These are phyloP conservation scores for Chrysomela aeneicollis DNA, from an alignment of 2,888 invertebrate species.

Conservation along the genomic window DNA sequence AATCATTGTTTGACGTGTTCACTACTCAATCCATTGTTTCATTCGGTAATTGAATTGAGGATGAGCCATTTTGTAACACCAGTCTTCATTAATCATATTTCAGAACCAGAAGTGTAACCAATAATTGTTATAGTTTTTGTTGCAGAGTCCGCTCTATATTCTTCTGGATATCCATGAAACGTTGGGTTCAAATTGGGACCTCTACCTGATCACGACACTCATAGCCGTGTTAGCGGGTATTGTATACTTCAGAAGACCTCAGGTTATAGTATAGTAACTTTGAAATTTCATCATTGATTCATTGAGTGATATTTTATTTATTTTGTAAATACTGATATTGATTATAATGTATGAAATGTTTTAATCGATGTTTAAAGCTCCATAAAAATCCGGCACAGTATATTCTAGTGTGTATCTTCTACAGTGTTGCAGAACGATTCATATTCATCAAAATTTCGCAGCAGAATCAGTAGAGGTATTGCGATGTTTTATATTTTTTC, in stretches of 20 bases:
- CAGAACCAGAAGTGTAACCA: conserved; percentile 6
- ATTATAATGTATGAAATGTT: conserved; percentile 7
- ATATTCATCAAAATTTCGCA: no score
- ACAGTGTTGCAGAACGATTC: no score
- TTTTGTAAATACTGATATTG: conserved; percentile 37
- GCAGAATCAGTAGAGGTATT: no score
- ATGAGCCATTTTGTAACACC: no score
- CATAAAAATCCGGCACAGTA: no score
- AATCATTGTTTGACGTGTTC: no score
- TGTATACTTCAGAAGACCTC: conserved; percentile 79
- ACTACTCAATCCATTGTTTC: no score
- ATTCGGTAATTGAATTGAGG: no score
- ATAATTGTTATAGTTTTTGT: conserved; percentile 38
- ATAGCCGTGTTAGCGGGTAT: conserved; percentile 84
- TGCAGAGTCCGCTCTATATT: conserved; percentile 70
- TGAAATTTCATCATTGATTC: background rate
- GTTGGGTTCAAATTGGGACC: conserved; percentile 91
- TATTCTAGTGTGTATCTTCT: no score
- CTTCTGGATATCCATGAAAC: conserved; percentile 74
- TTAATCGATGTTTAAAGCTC: background rate
- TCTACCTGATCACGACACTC: conserved; percentile 86
- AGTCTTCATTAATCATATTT: background rate
- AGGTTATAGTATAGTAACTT: conserved; percentile 33
- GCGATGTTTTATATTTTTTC: no score
- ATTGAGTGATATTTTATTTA: conserved; percentile 36